Evolutionary conservation across 53 echinoderm and acorn worm species (phyloP).

Genomic region (Holothuria leucospilota): DNA sequence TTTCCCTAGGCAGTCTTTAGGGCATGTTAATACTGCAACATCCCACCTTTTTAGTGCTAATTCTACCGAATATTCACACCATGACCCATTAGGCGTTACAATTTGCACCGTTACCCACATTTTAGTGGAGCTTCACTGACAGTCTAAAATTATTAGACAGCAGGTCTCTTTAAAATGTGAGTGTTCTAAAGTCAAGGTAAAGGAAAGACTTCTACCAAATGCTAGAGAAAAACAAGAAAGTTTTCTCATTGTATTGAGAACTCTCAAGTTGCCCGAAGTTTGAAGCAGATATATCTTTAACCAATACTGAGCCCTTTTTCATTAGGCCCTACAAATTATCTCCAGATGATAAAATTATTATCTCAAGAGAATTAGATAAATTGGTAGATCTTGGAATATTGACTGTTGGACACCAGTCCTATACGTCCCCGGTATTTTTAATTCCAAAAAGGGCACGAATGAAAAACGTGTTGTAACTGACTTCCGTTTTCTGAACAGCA

Average conservation of each 20-base stretch:
- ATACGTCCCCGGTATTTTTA: constrained; percentile 58
- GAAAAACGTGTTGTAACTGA: constrained; percentile 66
- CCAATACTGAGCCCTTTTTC: constrained; percentile 54
- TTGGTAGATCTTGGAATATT: constrained; percentile 48
- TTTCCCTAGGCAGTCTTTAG: too few relatives aligned
- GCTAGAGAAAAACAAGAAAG: constrained; percentile 31
- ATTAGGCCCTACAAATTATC: constrained; percentile 43
- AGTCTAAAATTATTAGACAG: constrained; percentile 25
- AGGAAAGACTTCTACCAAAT: not conserved
- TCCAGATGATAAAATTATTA: constrained; percentile 22
- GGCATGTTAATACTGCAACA: too few relatives aligned
- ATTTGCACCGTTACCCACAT: constrained; percentile 34
- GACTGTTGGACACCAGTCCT: constrained; percentile 53
- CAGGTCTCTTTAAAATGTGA: constrained; percentile 22
- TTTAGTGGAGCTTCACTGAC: constrained; percentile 30
- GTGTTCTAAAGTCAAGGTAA: constrained; percentile 7
- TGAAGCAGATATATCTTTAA: constrained; percentile 48
- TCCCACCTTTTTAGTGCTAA: too few relatives aligned
- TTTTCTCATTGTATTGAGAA: constrained; percentile 55
- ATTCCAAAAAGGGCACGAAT: constrained; percentile 47
- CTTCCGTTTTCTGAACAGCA: constrained; percentile 51
- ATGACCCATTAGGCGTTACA: not conserved
- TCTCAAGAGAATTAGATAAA: constrained; percentile 44
- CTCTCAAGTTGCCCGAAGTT: constrained; percentile 54
- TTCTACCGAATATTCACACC: too few relatives aligned